Conservation (phyloP, 2,113 vertebrate genomes). For the Myotis davidii region DNA sequence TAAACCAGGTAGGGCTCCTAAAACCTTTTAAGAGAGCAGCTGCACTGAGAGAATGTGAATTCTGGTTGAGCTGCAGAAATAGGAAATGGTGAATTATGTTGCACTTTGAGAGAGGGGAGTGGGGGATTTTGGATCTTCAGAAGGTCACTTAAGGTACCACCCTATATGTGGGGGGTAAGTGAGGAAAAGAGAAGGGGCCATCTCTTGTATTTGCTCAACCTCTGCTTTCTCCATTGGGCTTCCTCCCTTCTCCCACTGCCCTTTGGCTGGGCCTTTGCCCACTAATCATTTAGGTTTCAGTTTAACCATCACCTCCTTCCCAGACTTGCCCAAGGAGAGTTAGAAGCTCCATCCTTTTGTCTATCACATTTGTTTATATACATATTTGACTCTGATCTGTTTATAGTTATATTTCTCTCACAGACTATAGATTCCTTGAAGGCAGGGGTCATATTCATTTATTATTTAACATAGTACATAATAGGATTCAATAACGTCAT, state of each 20-base stretch:
- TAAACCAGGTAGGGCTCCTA: neutral
- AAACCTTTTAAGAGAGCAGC: neutral
- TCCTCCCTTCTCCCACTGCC: neutral
- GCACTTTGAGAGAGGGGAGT: neutral
- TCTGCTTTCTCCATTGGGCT: neutral
- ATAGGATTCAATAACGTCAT: neutral
- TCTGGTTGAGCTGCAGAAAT: neutral
- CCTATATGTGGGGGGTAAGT: neutral
- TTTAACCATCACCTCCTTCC: neutral
- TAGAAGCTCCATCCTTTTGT: neutral
- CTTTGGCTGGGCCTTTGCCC: neutral
- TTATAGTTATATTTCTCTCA: slow-evolving; percentile 17
- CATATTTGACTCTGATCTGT: slow-evolving; percentile 10
- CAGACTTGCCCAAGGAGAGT: neutral
- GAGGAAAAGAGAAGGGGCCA: neutral
- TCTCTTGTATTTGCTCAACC: neutral
- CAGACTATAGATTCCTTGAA: slow-evolving; percentile 34
- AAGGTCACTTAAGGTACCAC: neutral
- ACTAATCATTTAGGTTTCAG: neutral
- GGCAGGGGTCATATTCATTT: neutral
- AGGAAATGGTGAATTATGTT: neutral
- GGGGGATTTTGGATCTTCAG: neutral
- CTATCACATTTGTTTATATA: neutral
- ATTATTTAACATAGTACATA: neutral
- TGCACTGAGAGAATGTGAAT: neutral